These are phyloP conservation scores for Sandelia bainsii DNA, from an alignment of 2,797 vertebrate genomes.

Conservation along the genomic window DNA sequence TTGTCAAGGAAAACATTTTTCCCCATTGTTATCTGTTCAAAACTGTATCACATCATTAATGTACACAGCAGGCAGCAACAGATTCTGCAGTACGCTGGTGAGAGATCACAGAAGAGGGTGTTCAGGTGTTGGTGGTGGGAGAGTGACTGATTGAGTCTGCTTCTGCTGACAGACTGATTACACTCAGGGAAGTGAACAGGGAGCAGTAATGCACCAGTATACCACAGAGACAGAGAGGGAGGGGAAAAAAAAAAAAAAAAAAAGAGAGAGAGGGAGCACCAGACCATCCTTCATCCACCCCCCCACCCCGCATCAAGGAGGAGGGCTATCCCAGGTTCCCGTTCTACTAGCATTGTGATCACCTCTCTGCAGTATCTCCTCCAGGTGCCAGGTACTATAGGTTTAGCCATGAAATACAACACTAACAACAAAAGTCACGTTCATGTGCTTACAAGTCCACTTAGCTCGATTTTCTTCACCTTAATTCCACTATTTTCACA, in stretches of 20 bases:
- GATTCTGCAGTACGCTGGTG: constrained; percentile 45
- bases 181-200: constrained; percentile 57
- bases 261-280: constrained; percentile 44
- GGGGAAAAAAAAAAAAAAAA: constrained; percentile 8
- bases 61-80: constrained; percentile 40
- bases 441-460: constrained; percentile 6
- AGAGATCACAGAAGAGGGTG: constrained; percentile 48
- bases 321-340: constrained; percentile 76
- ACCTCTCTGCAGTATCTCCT: constrained; percentile 75
- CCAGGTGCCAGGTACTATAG: constrained; percentile 49
- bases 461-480: background rate
- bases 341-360: constrained; percentile 70
- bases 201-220: constrained; percentile 75
- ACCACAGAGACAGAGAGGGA: constrained; percentile 26
- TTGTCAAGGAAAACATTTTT: constrained; percentile 13
- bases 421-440: constrained; percentile 24
- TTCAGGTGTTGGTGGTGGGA: constrained; percentile 36
- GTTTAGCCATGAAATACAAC: constrained; percentile 54
- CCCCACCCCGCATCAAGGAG: constrained; percentile 59
- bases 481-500: background rate
- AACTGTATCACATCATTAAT: constrained; percentile 17
- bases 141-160: constrained; percentile 73
- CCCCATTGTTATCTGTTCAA: constrained; percentile 14
- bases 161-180: constrained; percentile 77
- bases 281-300: constrained; percentile 56